Evolutionary conservation across 2,113 vertebrate species (phyloP).

Genomic region (Climacteris rufus): DNA sequence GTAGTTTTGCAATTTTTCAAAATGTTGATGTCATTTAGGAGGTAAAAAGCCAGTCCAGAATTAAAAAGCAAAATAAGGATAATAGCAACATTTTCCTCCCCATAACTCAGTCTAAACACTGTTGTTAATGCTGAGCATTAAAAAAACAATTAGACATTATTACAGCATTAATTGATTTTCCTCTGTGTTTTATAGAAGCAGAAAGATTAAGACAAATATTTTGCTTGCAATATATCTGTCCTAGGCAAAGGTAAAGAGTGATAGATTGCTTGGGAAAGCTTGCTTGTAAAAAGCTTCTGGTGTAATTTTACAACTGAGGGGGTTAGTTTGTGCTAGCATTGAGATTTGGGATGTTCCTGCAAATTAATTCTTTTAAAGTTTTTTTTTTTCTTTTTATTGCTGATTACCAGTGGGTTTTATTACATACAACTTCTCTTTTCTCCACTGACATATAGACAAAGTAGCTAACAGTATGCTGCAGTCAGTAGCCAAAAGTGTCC

Average conservation of each 20-base stretch:
- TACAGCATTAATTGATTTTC: background rate
- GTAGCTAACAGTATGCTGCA: background rate
- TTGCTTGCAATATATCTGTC: background rate
- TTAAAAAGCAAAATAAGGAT: background rate
- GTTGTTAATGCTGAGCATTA: background rate
- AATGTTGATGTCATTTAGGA: background rate
- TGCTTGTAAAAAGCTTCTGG: background rate
- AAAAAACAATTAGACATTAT: background rate
- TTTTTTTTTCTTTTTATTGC: conserved; percentile 25
- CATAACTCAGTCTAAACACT: background rate
- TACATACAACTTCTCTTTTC: background rate
- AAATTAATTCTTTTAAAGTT: background rate
- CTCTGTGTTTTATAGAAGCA: background rate
- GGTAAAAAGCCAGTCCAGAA: background rate
- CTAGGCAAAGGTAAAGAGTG: background rate
- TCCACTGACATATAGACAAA: conserved; percentile 1
- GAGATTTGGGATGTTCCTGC: conserved; percentile 1
- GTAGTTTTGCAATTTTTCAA: background rate
- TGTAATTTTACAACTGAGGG: conserved; percentile 17
- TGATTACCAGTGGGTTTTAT: conserved; percentile 19
- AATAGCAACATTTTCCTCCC: background rate
- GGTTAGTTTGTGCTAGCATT: background rate
- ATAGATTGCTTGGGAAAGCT: background rate
- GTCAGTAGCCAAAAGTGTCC: conserved; percentile 1
- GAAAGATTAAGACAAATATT: background rate